Evolutionary conservation across 2,113 vertebrate genomes (phyloP).

Genomic region (Prolemur simus): DNA sequence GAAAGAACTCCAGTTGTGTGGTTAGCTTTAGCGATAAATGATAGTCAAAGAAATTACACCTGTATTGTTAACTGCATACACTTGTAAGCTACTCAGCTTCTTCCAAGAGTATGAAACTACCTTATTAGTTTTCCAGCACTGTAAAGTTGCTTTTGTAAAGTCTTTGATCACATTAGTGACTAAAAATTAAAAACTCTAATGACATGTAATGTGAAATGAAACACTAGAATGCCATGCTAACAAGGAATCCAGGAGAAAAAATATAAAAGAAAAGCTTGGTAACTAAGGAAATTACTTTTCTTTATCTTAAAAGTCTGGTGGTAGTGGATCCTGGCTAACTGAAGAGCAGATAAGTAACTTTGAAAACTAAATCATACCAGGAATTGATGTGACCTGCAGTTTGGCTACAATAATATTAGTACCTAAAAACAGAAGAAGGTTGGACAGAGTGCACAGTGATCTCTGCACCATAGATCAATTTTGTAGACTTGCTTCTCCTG

Average conservation of each 20-base stretch:
- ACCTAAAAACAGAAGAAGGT: not conserved
- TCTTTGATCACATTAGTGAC: not conserved
- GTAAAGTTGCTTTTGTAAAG: not conserved
- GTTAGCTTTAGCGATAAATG: constrained; percentile 38
- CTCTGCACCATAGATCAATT: not conserved
- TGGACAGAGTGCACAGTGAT: not conserved
- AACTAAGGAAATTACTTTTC: not conserved
- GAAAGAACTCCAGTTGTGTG: constrained; percentile 23
- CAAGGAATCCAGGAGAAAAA: not conserved
- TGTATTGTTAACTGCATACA: not conserved
- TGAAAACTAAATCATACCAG: not conserved
- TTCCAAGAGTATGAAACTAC: not conserved
- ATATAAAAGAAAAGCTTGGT: not conserved
- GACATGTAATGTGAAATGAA: not conserved
- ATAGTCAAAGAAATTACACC: not conserved
- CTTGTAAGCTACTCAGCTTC: not conserved
- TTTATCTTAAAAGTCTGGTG: not conserved
- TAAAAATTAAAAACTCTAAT: not conserved
- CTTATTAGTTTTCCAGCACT: not conserved
- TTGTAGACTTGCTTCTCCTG: not conserved
- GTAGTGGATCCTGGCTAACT: not conserved
- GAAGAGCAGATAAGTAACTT: not conserved
- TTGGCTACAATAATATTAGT: not conserved
- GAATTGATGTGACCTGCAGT: not conserved
- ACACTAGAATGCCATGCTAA: not conserved